phyloP scores from a whole-genome alignment of 2,888 invertebrate genomes.

The Amorpha juglandis region DNA sequence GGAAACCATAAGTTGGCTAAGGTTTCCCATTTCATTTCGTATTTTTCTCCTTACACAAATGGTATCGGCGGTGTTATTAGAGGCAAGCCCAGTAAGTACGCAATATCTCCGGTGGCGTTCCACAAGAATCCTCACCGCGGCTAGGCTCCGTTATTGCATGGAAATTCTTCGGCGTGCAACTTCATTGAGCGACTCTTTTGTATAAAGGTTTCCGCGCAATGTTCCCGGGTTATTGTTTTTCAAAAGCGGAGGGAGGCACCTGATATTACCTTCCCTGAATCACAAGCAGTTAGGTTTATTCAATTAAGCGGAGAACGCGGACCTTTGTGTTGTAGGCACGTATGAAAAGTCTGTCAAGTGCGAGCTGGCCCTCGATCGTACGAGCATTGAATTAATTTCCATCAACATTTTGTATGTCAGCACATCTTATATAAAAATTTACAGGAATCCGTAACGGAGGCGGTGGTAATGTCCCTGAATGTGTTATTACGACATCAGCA shows the following conservation, averaged over 20 bases:
- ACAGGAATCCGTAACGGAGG: constrained; percentile 28
- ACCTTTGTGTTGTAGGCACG: constrained; percentile 47
- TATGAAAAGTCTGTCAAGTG: constrained; percentile 45
- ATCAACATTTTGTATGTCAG: constrained; percentile 24
- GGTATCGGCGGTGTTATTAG: constrained; percentile 80
- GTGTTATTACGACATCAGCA: constrained; percentile 33
- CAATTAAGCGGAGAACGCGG: constrained; percentile 62
- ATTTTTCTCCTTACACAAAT: constrained; percentile 77
- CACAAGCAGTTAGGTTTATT: constrained; percentile 73
- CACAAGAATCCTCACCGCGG: constrained; percentile 67
- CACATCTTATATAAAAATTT: constrained; percentile 25
- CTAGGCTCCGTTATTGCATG: constrained; percentile 79
- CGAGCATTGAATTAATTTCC: constrained; percentile 29
- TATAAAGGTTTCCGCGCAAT: constrained; percentile 77
- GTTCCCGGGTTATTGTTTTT: constrained; percentile 81
- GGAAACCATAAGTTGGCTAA: constrained; percentile 67
- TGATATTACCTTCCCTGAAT: constrained; percentile 74
- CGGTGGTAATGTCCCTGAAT: constrained; percentile 29
- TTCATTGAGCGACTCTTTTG: constrained; percentile 80
- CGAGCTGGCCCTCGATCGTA: constrained; percentile 36
- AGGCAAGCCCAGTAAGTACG: constrained; percentile 79
- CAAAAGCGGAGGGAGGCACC: constrained; percentile 70
- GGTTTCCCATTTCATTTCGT: constrained; percentile 76
- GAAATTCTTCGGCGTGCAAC: constrained; percentile 82
- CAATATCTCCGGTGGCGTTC: constrained; percentile 76